Percentiles rank a stretch among this genome's conserved stretches.
phyloP scores from a whole-genome alignment of 2,888 invertebrate genomes.

The Venustoraphidia nigricollis region DNA sequence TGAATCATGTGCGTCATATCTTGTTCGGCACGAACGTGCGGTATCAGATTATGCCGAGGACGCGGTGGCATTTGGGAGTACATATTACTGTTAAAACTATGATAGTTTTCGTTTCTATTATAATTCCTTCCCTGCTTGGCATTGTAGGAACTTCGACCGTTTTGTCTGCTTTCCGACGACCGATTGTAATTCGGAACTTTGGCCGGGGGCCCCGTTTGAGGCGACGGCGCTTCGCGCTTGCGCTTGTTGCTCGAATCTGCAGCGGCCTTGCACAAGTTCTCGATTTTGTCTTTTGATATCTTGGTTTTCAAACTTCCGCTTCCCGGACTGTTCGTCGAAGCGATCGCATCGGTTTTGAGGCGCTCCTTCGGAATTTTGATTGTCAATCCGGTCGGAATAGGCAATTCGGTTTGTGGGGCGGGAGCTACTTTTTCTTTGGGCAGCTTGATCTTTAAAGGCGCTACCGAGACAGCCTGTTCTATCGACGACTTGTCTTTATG shows the following conservation, averaged over 20 bases:
- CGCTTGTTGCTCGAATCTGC: conserved; percentile 22
- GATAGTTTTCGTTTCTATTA: conserved; percentile 14
- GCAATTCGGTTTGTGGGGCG: conserved; percentile 11
- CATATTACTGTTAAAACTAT: conserved; percentile 10
- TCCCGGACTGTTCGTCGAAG: conserved; percentile 22
- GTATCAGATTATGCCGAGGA: conserved; percentile 16
- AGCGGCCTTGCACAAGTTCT: conserved; percentile 21
- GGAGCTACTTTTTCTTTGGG: conserved; percentile 38
- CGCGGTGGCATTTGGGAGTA: background rate
- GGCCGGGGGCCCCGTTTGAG: conserved; percentile 10
- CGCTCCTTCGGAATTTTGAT: conserved; percentile 71
- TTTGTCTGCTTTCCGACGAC: conserved; percentile 21
- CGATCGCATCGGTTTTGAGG: conserved; percentile 34
- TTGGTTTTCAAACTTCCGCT: conserved; percentile 51
- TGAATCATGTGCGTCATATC: conserved; percentile 9
- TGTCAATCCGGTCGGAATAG: conserved; percentile 42
- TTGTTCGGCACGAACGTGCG: conserved; percentile 18
- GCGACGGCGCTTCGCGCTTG: conserved; percentile 22
- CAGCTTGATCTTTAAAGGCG: conserved; percentile 35
- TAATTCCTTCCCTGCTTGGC: conserved; percentile 23
- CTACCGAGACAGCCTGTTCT: conserved; percentile 17
- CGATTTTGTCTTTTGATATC: conserved; percentile 60
- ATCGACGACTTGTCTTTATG: conserved; percentile 22
- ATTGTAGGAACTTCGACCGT: conserved; percentile 24
- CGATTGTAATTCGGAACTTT: conserved; percentile 17